Percentiles rank a stretch among this genome's conserved stretches.
Conservation (phyloP, 1,140 invertebrate species). For the Protaetia brevitarsis region DNA sequence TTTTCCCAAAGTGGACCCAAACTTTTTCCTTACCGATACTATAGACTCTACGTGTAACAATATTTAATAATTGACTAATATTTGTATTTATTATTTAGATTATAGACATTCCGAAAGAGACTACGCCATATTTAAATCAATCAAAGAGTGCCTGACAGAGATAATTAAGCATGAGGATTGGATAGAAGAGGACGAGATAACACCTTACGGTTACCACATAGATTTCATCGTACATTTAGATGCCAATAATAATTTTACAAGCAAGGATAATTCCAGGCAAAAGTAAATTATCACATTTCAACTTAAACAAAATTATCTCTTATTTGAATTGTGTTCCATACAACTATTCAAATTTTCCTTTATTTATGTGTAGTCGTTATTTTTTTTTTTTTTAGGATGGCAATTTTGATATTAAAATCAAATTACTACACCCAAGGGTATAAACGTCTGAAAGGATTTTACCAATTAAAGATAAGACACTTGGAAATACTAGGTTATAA, state of each 20-base stretch:
- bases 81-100: background rate
- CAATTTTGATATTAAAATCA: slow-evolving; percentile 46
- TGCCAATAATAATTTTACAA: slow-evolving; percentile 27
- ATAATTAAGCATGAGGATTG: background rate
- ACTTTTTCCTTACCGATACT: no score
- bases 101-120: background rate
- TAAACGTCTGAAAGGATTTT: slow-evolving; percentile 46
- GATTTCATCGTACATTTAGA: slow-evolving; percentile 40
- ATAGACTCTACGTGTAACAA: no score
- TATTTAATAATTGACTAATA: background rate
- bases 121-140: background rate
- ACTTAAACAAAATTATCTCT: slow-evolving; percentile 28
- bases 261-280: slow-evolving; percentile 25
- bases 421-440: slow-evolving; percentile 45
- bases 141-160: background rate
- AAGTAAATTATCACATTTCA: slow-evolving; percentile 36
- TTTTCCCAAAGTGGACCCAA: no score
- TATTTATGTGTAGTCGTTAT: no score
- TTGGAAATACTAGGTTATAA: slow-evolving; percentile 61
- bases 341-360: no score
- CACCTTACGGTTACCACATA: slow-evolving; percentile 44
- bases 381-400: slow-evolving; percentile 43
- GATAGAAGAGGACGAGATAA: slow-evolving; percentile 30
- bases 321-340: no score
- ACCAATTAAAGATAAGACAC: slow-evolving; percentile 53